These are phyloP conservation scores for Aelia acuminata DNA, from an alignment of 2,888 invertebrate genomes.

Conservation along the genomic window DNA sequence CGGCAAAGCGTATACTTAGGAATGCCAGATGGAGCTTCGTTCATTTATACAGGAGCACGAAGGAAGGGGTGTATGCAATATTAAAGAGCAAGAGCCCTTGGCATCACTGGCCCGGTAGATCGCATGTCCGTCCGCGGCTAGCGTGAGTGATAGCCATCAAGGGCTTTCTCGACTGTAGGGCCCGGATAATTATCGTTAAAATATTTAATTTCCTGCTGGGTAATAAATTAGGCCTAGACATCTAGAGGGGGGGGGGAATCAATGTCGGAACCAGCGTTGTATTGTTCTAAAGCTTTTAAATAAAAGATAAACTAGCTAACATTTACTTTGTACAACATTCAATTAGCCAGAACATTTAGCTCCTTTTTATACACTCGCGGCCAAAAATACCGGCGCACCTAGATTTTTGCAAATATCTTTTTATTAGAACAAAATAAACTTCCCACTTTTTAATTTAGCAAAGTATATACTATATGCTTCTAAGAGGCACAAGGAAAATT, in stretches of 20 bases:
- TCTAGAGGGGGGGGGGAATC: not conserved
- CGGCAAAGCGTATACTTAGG: not conserved
- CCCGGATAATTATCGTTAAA: not conserved
- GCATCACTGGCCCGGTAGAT: not conserved
- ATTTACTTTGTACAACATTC: too few species aligned
- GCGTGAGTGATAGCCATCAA: not conserved
- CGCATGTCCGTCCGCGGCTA: not conserved
- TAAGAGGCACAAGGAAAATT: too few species aligned
- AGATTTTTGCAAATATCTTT: too few species aligned
- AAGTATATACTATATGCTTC: too few species aligned
- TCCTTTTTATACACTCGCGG: too few species aligned
- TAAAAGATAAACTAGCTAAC: not conserved
- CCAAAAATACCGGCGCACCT: too few species aligned
- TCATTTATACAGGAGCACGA: not conserved
- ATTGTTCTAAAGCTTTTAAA: too few species aligned
- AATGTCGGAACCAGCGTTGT: not conserved
- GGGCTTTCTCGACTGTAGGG: not conserved
- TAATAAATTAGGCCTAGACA: not conserved
- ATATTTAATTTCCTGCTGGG: conserved; percentile 1
- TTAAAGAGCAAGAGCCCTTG: not conserved
- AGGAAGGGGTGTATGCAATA: not conserved
- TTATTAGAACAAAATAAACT: too few species aligned
- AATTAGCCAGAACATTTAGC: too few species aligned
- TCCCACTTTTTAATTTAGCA: too few species aligned
- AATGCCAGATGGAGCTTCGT: not conserved